Evolutionary conservation across 1,140 invertebrate species (phyloP).

Genomic region (Bombyx mandarina): DNA sequence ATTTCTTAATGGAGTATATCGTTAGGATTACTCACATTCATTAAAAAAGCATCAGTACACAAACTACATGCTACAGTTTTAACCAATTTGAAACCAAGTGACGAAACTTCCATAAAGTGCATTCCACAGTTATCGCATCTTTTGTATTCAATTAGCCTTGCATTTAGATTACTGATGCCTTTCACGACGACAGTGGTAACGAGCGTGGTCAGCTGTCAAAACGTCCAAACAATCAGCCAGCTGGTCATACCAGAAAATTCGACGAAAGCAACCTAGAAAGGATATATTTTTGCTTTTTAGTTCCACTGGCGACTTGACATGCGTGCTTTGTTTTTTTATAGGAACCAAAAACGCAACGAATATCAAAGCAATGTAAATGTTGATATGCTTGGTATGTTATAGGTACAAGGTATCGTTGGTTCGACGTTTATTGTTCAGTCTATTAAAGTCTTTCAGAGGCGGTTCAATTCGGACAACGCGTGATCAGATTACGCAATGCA

Average conservation of each 20-base stretch:
- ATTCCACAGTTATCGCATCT: conserved; percentile 58
- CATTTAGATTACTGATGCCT: conserved; percentile 64
- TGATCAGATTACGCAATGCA: conserved; percentile 56
- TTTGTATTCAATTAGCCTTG: conserved; percentile 70
- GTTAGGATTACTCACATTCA: no score
- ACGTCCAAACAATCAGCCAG: conserved; percentile 64
- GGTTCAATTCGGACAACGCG: conserved; percentile 50
- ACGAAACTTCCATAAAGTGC: conserved; percentile 38
- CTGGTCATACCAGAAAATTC: conserved; percentile 2
- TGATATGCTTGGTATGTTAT: conserved; percentile 10
- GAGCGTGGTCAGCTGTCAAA: conserved; percentile 69
- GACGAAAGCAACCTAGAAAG: no score
- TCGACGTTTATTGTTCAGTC: conserved; percentile 54
- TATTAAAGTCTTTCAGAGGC: conserved; percentile 63
- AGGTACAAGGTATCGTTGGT: conserved; percentile 22
- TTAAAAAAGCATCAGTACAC: no score
- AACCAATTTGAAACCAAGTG: neutral
- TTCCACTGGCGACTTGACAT: no score
- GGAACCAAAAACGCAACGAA: no score
- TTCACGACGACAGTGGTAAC: conserved; percentile 66
- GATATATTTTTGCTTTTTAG: no score
- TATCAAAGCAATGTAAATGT: neutral
- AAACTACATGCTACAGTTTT: no score
- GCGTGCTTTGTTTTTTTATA: no score
- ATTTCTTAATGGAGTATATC: no score